Percentiles rank a stretch among this genome's conserved stretches.
Evolutionary conservation across 2,113 vertebrate species (phyloP).

Genomic region (Gopherus flavomarginatus): DNA sequence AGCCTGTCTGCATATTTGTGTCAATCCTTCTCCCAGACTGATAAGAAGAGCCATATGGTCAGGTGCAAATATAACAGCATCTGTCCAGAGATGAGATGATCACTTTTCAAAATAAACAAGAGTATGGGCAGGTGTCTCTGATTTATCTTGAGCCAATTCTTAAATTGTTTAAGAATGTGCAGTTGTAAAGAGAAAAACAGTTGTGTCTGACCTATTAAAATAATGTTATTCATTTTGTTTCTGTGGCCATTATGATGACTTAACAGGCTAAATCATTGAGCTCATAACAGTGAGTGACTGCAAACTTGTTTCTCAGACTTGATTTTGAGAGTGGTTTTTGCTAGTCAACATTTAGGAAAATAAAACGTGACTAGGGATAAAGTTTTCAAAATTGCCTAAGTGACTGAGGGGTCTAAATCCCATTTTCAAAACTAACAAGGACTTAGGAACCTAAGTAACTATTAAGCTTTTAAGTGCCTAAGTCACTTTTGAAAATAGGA

Average conservation of each 20-base stretch:
- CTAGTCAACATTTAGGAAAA: constrained; percentile 48
- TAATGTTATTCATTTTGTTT: constrained; percentile 32
- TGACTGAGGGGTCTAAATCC: not conserved
- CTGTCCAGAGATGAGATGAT: not conserved
- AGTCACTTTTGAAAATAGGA: not conserved
- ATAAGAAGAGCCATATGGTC: constrained; percentile 5
- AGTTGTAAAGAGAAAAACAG: constrained; percentile 60
- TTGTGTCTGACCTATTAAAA: constrained; percentile 34
- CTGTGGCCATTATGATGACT: constrained; percentile 63
- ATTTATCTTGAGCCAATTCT: constrained; percentile 32
- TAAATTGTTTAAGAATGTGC: constrained; percentile 52
- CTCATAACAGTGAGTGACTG: constrained; percentile 18
- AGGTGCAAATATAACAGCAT: constrained; percentile 32
- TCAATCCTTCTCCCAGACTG: constrained; percentile 39
- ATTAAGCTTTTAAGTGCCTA: not conserved
- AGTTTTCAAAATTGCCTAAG: constrained; percentile 41
- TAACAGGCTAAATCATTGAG: constrained; percentile 43
- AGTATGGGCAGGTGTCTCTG: not conserved
- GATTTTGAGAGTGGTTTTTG: constrained; percentile 70
- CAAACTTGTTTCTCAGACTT: constrained; percentile 68
- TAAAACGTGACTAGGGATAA: not conserved
- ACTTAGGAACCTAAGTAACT: constrained; percentile 7
- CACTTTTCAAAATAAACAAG: constrained; percentile 43
- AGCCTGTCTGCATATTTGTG: not conserved
- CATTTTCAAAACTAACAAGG: not conserved